These are phyloP conservation scores for Drosophila subpulchrella DNA, from an alignment of 1,140 invertebrate species.

Conservation along the genomic window DNA sequence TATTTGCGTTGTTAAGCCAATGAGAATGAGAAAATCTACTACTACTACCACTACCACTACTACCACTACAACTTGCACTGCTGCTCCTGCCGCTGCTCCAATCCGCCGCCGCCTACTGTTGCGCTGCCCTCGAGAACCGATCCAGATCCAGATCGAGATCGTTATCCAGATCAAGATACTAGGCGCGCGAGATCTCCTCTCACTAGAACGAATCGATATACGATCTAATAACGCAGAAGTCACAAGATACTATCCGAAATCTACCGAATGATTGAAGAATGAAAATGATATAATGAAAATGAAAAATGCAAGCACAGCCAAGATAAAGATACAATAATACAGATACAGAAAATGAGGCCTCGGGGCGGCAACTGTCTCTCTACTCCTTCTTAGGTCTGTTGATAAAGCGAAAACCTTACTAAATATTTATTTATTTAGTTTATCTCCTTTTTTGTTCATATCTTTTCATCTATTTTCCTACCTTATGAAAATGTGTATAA, in stretches of 20 bases:
- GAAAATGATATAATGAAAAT: conserved; percentile 19
- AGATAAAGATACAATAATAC: conserved; percentile 40
- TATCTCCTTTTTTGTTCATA: conserved; percentile 56
- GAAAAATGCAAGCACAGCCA: conserved; percentile 4
- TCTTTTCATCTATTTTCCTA: conserved; percentile 27
- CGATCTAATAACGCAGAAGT: conserved; percentile 44
- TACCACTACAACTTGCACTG: conserved; percentile 80
- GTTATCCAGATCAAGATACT: conserved; percentile 22
- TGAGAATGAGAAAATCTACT: conserved; percentile 84
- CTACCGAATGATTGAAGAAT: conserved; percentile 12
- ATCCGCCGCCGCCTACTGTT: conserved; percentile 40
- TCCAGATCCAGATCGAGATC: conserved; percentile 20
- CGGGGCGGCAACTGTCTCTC: conserved; percentile 53
- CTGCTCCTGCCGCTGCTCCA: conserved; percentile 73
- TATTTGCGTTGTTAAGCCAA: conserved; percentile 84
- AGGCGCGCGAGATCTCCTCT: conserved; percentile 56
- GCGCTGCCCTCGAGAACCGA: conserved; percentile 33
- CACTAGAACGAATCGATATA: conserved; percentile 32
- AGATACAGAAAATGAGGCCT: conserved; percentile 41
- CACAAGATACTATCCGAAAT: conserved; percentile 30
- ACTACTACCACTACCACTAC: conserved; percentile 78
- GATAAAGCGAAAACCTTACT: conserved; percentile 50
- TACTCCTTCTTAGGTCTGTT: conserved; percentile 59
- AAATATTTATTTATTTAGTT: conserved; percentile 66
- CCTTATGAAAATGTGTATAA: conserved; percentile 47